phyloP scores from a whole-genome alignment of 2,797 vertebrate species.

The Uromys caudimaculatus region DNA sequence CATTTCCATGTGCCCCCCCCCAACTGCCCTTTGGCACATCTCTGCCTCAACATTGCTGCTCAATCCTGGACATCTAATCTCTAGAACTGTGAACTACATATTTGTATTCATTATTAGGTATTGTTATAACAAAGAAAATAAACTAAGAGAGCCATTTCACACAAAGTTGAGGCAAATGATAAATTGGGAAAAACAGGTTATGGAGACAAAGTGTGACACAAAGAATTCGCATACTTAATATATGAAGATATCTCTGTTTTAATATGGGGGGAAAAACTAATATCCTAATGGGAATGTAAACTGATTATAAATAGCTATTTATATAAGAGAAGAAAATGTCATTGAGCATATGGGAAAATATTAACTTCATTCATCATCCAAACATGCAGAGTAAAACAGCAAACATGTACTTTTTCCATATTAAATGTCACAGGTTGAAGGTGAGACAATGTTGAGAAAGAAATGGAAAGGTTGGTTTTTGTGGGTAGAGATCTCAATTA shows the following conservation, averaged over 20 bases:
- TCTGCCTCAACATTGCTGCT: not conserved
- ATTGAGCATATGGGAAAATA: conserved; percentile 6
- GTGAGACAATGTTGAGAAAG: not conserved
- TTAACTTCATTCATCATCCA: not conserved
- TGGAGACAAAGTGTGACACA: not conserved
- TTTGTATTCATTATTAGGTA: not conserved
- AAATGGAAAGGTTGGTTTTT: not conserved
- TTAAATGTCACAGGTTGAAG: not conserved
- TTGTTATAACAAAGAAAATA: not conserved
- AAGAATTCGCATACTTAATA: conserved; percentile 25
- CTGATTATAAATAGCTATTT: not conserved
- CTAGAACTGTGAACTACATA: not conserved
- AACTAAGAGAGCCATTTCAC: not conserved
- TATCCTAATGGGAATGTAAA: not conserved
- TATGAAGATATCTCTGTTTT: not conserved
- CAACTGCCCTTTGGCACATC: not conserved
- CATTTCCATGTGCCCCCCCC: not conserved
- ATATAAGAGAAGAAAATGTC: not conserved
- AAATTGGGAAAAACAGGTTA: not conserved
- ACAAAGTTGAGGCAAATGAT: not conserved
- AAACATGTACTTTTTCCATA: conserved; percentile 20
- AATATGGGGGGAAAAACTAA: not conserved
- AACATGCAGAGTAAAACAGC: conserved; percentile 8
- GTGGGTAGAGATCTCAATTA: not conserved
- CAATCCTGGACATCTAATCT: not conserved